A percentile compares a stretch with the other conserved stretches of the same genome.
Conservation (phyloP, 2,888 invertebrate species). For the Leptura quadrifasciata region DNA sequence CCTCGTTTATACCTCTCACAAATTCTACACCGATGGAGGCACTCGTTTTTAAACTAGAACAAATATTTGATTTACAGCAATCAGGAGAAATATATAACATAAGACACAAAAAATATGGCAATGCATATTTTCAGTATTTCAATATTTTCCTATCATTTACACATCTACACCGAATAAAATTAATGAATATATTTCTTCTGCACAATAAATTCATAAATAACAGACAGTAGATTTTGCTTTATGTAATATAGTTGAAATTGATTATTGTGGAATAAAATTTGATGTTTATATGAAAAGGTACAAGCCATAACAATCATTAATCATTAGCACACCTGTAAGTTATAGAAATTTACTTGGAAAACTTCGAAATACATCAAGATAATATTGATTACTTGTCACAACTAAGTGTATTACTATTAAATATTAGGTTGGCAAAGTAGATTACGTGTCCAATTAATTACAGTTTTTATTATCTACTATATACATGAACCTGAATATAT, state of each 20-base stretch:
- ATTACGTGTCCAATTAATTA: background rate
- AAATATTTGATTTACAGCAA: background rate
- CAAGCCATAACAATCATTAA: constrained; percentile 3
- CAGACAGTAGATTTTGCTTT: background rate
- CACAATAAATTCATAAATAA: background rate
- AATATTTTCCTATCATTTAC: background rate
- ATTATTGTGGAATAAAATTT: background rate
- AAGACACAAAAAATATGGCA: background rate
- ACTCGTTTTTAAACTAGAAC: background rate
- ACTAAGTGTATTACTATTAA: background rate
- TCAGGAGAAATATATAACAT: background rate
- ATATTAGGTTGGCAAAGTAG: background rate
- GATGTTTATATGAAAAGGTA: background rate
- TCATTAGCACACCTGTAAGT: background rate
- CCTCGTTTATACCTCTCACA: too few species aligned
- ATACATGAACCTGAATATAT: too few species aligned
- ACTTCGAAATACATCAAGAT: constrained; percentile 3
- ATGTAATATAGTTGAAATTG: background rate
- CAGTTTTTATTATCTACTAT: background rate
- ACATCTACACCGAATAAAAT: background rate
- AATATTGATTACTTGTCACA: constrained; percentile 7
- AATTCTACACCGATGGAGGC: too few species aligned
- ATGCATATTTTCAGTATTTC: background rate
- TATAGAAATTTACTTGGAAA: background rate
- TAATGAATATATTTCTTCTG: background rate